A percentile compares a stretch with the other conserved stretches of the same genome.
Conservation (phyloP, 2,113 vertebrate species). For the Uria aalge region DNA sequence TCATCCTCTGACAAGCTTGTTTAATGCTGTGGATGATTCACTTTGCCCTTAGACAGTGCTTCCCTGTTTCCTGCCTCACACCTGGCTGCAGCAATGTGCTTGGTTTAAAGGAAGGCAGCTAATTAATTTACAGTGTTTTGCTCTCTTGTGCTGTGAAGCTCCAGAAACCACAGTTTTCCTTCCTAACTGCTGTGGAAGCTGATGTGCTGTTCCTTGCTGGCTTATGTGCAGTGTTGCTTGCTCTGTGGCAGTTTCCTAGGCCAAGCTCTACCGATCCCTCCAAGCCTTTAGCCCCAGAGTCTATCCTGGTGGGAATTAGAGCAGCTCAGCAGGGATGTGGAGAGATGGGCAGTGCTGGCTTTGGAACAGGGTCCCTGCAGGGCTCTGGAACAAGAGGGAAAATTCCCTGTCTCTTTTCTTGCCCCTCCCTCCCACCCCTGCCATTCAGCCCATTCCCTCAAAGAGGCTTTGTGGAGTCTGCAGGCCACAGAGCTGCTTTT, state of each 20-base stretch:
- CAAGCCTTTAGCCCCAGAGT: neutral
- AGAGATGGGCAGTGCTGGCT: neutral
- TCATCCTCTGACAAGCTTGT: neutral
- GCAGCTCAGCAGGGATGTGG: neutral
- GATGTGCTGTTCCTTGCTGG: neutral
- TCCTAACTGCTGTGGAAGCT: neutral
- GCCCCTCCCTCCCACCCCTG: neutral
- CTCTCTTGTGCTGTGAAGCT: neutral
- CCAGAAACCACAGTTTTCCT: neutral
- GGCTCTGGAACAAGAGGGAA: neutral
- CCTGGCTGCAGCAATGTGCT: neutral
- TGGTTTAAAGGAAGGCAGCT: neutral
- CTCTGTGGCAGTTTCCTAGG: neutral
- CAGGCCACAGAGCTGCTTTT: neutral
- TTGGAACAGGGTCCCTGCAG: neutral
- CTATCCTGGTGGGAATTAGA: neutral
- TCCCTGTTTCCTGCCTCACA: neutral
- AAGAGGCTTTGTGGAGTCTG: neutral
- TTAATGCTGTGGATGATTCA: neutral
- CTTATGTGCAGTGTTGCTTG: rapidly evolving
- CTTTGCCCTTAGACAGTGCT: neutral
- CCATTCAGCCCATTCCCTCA: neutral
- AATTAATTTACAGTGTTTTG: neutral
- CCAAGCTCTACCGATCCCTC: neutral
- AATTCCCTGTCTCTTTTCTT: neutral